Evolutionary conservation across 2,888 invertebrate species (phyloP), one percentile per base, ranked within the genome.

Genomic region (Phyto melanocephala): DNA sequence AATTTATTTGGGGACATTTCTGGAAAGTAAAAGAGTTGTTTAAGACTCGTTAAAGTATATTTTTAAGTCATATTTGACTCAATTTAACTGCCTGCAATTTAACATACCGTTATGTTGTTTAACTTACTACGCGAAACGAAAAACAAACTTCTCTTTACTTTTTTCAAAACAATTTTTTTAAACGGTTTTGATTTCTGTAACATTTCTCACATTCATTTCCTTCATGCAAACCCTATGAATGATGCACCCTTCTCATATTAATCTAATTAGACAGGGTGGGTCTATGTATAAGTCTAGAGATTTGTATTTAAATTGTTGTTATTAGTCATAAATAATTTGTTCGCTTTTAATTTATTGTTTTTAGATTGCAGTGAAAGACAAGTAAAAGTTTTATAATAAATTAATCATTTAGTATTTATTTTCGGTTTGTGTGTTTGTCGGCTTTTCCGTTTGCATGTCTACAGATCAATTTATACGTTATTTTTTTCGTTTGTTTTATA

Each of bases 401-500:
- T 79, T 65, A 79, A 40, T 79, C 72, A 79, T 56, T 56, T 63
- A 37, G 13, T 56, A 15, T 42, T 60, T 62, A 22, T n/a, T 35
- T 35, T n/a, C 52, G 4, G 6, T 13, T n/a, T 52, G 28, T 28
- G n/a, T 58, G 6, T 35, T 40, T 50, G 54, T 67, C 17, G 2
- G 15, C 37, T 33, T 54, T 60, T 77, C 22, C 40, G 42, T 47
- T 76, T 77, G 81, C 81, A 72, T 81, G 81, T 77, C 37, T 42
- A 56, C 20, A 63, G 40, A 76, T 68, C 70, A 71, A 65, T 71
- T 65, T 47, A n/a, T n/a, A 74, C 68, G 37, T 45, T 37, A 22
- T 52, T 50, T 22, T 67, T 68, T 24, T 56, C 42, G 22, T 22
- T 28, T 63, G 15, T 47, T 47, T 20, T 1, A n/a, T 11, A 15